Evolutionary conservation across 1,140 invertebrate species (phyloP).

Genomic region (Hycleus phaleratus): DNA sequence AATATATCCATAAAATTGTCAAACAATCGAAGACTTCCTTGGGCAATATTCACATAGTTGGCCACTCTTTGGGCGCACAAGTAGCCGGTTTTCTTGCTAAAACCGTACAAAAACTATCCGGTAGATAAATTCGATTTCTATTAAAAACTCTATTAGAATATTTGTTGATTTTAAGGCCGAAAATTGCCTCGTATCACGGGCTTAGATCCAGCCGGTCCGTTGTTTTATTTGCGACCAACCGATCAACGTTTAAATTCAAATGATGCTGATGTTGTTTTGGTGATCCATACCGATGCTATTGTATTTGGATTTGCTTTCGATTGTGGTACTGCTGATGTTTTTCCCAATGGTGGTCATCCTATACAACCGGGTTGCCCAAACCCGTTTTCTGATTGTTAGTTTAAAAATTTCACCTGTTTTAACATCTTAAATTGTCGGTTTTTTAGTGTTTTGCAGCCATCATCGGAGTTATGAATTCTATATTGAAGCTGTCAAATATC

Average conservation of each 20-base stretch:
- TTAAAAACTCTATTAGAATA: too few relatives aligned
- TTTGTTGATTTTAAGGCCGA: not conserved
- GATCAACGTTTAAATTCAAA: not conserved
- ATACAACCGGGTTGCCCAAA: slow-evolving; percentile 11
- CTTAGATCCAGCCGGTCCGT: slow-evolving; percentile 13
- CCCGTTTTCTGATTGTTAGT: not conserved
- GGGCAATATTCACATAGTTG: slow-evolving; percentile 8
- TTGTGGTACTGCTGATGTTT: slow-evolving; percentile 14
- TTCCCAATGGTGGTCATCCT: slow-evolving; percentile 7
- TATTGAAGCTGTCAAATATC: not conserved
- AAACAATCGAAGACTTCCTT: not conserved
- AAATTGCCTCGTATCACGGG: slow-evolving; percentile 9
- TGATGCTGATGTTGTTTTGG: slow-evolving; percentile 10
- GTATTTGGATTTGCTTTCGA: not conserved
- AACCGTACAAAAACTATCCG: not conserved
- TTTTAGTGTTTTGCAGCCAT: slow-evolving; percentile 14
- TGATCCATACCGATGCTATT: slow-evolving; percentile 5
- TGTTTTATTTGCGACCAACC: not conserved
- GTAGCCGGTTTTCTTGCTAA: slow-evolving; percentile 7
- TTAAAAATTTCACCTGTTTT: too few relatives aligned
- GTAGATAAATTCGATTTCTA: too few relatives aligned
- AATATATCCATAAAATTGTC: not conserved
- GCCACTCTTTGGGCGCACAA: slow-evolving; percentile 12
- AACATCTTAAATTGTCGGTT: not conserved
- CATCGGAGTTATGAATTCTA: slow-evolving; percentile 7